A percentile compares a stretch with the other conserved stretches of the same genome.
phyloP scores from a whole-genome alignment of 92 coral and sea anemone species.

The Porites lobata region DNA sequence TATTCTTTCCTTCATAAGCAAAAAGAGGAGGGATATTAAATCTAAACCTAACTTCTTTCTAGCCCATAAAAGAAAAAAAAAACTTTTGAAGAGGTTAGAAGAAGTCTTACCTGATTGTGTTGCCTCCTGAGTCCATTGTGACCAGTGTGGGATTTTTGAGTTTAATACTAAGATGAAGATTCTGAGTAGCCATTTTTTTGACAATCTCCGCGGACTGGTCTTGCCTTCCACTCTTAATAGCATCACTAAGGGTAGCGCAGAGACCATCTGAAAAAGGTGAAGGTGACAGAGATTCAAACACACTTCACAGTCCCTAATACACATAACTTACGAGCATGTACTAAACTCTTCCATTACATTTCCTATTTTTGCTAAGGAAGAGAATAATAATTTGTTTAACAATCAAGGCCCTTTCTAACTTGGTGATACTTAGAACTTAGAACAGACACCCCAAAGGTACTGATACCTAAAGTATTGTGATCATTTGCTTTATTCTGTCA shows the following conservation, averaged over 20 bases:
- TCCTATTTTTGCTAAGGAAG: too few relatives aligned
- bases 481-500: too few relatives aligned
- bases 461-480: too few relatives aligned
- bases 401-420: too few relatives aligned
- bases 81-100: background rate
- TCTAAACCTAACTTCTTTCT: too few relatives aligned
- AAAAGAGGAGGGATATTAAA: too few relatives aligned
- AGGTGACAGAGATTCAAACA: background rate
- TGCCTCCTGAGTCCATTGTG: slow-evolving; percentile 61
- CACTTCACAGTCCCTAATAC: background rate
- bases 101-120: slow-evolving; percentile 64
- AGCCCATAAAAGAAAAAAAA: background rate
- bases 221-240: slow-evolving; percentile 68
- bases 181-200: slow-evolving; percentile 60
- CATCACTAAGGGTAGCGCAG: slow-evolving; percentile 75
- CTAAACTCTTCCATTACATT: too few relatives aligned
- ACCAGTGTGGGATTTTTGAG: slow-evolving; percentile 78
- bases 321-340: background rate
- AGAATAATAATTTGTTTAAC: too few relatives aligned
- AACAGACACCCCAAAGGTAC: too few relatives aligned
- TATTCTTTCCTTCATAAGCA: too few relatives aligned
- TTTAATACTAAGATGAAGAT: slow-evolving; percentile 75
- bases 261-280: slow-evolving; percentile 47
- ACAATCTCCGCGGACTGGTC: slow-evolving; percentile 65
- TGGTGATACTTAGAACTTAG: too few relatives aligned